Percentiles rank a stretch among this genome's conserved stretches.
These are phyloP conservation scores for Polyergus mexicanus DNA, from an alignment of 1,140 invertebrate species.

Conservation along the genomic window DNA sequence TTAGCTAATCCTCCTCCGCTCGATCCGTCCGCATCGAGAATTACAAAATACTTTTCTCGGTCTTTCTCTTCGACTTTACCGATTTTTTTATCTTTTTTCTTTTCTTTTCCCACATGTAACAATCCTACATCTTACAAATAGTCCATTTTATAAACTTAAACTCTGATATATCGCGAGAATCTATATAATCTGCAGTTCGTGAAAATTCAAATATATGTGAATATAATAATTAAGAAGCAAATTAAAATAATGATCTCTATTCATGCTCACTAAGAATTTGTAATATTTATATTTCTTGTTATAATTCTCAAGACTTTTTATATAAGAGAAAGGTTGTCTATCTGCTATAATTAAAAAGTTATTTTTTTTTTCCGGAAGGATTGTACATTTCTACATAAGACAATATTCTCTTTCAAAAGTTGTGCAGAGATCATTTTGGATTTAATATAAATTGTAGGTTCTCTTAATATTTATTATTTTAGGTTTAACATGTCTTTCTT, in stretches of 20 bases:
- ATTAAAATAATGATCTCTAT: constrained; percentile 12
- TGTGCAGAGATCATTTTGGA: background rate
- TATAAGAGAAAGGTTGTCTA: background rate
- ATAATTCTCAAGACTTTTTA: constrained; percentile 14
- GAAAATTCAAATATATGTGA: constrained; percentile 3
- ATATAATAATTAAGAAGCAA: background rate
- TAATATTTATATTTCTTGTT: constrained; percentile 49
- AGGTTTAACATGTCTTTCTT: background rate
- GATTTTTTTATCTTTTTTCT: background rate
- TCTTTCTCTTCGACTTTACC: background rate
- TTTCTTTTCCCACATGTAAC: background rate
- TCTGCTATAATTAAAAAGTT: background rate
- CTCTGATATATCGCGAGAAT: background rate
- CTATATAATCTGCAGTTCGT: background rate
- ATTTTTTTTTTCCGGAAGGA: background rate
- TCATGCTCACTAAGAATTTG: background rate
- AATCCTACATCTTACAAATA: too few species aligned
- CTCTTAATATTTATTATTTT: constrained; percentile 8
- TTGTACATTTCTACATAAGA: background rate
- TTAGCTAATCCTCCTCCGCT: constrained; percentile 65
- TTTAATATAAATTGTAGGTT: constrained; percentile 8
- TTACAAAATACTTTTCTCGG: background rate
- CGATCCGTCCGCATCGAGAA: background rate
- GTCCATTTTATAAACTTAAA: background rate
- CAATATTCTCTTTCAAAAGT: background rate